Evolutionary conservation across 2,888 invertebrate species (phyloP).

Genomic region (Drosophila peninsularis): DNA sequence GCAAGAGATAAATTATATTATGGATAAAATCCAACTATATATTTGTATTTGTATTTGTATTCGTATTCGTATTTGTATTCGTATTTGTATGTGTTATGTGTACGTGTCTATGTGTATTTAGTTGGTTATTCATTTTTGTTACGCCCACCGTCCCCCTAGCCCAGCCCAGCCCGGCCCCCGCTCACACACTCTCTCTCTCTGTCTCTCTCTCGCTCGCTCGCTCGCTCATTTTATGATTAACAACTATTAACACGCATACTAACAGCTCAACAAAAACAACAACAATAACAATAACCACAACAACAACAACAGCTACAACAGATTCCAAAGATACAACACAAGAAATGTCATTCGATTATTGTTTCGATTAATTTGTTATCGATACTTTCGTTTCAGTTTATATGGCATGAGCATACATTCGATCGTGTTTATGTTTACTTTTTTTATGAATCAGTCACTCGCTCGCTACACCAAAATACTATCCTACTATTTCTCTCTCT

Average conservation of each 20-base stretch:
- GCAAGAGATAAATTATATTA: conserved; percentile 52
- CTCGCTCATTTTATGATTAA: conserved; percentile 47
- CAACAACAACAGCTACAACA: conserved; percentile 76
- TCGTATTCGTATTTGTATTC: conserved; percentile 64
- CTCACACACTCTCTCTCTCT: neutral
- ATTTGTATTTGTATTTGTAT: conserved; percentile 66
- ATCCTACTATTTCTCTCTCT: conserved; percentile 18
- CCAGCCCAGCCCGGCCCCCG: neutral
- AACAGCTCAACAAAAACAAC: conserved; percentile 34
- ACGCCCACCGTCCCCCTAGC: neutral
- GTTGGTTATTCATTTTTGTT: conserved; percentile 67
- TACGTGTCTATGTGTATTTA: conserved; percentile 85
- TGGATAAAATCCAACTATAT: conserved; percentile 66
- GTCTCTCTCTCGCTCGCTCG: conserved; percentile 14
- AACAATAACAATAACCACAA: conserved; percentile 16
- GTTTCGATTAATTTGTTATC: conserved; percentile 13
- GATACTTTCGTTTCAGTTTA: conserved; percentile 4
- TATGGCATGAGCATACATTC: conserved; percentile 36
- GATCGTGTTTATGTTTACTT: neutral
- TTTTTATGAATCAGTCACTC: conserved; percentile 38
- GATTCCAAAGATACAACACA: conserved; percentile 13
- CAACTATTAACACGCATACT: conserved; percentile 72
- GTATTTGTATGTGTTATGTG: conserved; percentile 84
- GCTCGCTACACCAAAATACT: conserved; percentile 42
- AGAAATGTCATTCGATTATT: conserved; percentile 19